Conservation (phyloP, 1,140 invertebrate species). For the Papilio dardanus region DNA sequence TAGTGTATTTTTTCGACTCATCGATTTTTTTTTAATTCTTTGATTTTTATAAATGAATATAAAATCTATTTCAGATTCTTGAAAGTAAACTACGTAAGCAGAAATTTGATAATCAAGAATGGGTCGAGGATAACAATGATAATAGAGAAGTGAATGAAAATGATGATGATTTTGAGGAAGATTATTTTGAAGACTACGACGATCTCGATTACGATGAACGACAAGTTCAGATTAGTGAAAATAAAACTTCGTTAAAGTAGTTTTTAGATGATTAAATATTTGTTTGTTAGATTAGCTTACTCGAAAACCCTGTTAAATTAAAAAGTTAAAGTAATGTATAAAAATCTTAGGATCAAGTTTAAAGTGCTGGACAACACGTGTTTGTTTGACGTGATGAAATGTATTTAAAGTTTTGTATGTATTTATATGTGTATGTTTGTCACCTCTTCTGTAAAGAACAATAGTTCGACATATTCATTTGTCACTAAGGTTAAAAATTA, state of each 20-base stretch:
- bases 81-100: slow-evolving; percentile 63
- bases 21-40: too few species aligned
- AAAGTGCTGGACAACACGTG: too few species aligned
- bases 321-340: not conserved
- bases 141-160: slow-evolving; percentile 41
- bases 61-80: slow-evolving; percentile 56
- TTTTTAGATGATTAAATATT: not conserved
- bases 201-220: slow-evolving; percentile 47
- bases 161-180: slow-evolving; percentile 41
- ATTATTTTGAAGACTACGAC: slow-evolving; percentile 53
- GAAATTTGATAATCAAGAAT: slow-evolving; percentile 42
- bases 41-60: not conserved
- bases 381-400: too few species aligned
- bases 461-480: too few species aligned
- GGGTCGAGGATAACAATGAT: slow-evolving; percentile 40
- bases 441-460: too few species aligned
- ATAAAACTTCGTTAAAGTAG: not conserved
- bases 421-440: too few species aligned
- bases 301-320: not conserved
- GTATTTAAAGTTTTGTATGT: too few species aligned
- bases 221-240: not conserved
- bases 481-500: too few species aligned
- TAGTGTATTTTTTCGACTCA: too few species aligned
- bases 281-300: not conserved
- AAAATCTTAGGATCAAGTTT: too few species aligned